Conservation (phyloP, 2,888 invertebrate genomes). For the Lithophane semibrunnea region DNA sequence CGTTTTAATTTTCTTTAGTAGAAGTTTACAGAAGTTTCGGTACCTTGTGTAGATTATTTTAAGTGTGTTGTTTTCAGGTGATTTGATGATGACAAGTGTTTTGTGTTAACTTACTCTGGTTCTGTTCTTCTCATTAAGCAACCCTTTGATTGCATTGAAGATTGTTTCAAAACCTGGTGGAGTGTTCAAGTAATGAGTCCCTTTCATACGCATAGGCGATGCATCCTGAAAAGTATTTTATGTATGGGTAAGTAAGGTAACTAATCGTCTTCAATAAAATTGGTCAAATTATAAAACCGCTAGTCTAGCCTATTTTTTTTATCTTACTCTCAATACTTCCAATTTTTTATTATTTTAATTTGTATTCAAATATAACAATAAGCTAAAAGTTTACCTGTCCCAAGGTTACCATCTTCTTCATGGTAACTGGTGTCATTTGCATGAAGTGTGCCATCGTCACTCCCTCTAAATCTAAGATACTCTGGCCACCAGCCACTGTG, state of each 20-base stretch:
- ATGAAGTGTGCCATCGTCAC: slow-evolving; percentile 87
- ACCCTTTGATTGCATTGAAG: slow-evolving; percentile 87
- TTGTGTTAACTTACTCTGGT: slow-evolving; percentile 84
- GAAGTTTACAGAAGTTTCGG: too few relatives aligned
- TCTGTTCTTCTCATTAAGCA: slow-evolving; percentile 91
- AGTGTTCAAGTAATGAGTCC: slow-evolving; percentile 90
- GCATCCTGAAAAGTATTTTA: slow-evolving; percentile 87
- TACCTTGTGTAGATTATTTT: too few relatives aligned
- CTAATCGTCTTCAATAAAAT: background rate
- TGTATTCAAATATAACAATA: background rate
- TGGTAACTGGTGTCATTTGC: slow-evolving; percentile 87
- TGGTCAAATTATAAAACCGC: background rate
- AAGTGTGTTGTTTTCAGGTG: too few relatives aligned
- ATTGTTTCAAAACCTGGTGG: slow-evolving; percentile 90
- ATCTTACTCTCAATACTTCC: too few relatives aligned
- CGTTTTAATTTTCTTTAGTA: too few relatives aligned
- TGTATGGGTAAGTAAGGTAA: background rate
- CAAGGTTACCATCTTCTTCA: slow-evolving; percentile 87
- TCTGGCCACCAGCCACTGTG: slow-evolving; percentile 83
- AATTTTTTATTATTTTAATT: too few relatives aligned
- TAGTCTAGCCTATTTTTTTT: too few relatives aligned
- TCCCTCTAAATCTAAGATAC: slow-evolving; percentile 88
- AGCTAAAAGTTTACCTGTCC: slow-evolving; percentile 74
- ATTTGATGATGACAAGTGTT: too few relatives aligned
- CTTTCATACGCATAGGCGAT: slow-evolving; percentile 90